These are phyloP conservation scores for Gryllus longicercus DNA, from an alignment of 2,888 invertebrate genomes.

Conservation along the genomic window DNA sequence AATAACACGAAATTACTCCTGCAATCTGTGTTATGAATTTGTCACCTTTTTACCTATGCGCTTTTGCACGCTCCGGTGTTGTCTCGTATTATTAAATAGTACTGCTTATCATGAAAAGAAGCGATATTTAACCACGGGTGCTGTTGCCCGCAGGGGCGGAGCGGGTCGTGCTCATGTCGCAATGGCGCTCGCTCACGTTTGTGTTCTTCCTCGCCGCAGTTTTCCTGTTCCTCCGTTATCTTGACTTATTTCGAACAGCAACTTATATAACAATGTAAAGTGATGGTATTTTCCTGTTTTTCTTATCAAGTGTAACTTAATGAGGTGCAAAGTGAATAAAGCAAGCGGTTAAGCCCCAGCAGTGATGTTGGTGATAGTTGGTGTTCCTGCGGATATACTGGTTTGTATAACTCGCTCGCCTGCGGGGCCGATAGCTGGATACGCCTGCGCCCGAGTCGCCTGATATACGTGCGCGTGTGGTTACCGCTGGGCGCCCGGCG, in stretches of 20 bases:
- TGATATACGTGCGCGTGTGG: conserved; percentile 11
- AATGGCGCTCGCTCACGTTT: neutral
- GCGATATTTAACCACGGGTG: no score
- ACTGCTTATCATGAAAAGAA: no score
- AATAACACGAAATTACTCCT: no score
- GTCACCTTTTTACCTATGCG: no score
- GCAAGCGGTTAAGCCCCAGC: conserved; percentile 2
- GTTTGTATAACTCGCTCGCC: conserved; percentile 11
- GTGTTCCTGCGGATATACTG: conserved; percentile 11
- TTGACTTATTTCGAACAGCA: neutral
- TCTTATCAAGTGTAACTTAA: neutral
- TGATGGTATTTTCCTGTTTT: conserved; percentile 17
- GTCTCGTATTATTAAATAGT: no score
- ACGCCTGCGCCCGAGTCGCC: neutral
- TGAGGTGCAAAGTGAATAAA: conserved; percentile 17
- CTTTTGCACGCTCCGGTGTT: no score
- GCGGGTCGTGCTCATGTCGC: neutral
- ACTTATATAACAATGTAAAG: conserved; percentile 1
- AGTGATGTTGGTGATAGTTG: conserved; percentile 11
- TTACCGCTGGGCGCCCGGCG: neutral
- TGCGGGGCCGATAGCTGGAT: neutral
- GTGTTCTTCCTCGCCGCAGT: neutral
- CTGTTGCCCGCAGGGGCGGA: no score
- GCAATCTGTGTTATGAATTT: no score
- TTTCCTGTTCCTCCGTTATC: neutral